Base-by-base conservation (phyloP, 2,888 invertebrate species). In the Leptopilina syphax region DNA sequence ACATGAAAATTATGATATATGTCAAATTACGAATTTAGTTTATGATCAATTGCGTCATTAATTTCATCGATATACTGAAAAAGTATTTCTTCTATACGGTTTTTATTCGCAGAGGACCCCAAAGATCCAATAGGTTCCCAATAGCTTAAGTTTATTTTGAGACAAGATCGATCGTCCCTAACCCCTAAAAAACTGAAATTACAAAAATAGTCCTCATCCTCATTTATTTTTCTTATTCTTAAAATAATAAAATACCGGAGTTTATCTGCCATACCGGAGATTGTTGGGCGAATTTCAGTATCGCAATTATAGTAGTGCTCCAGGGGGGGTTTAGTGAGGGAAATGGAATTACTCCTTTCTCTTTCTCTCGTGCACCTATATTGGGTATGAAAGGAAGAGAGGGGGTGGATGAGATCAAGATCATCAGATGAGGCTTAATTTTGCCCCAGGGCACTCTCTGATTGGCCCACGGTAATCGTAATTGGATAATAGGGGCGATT, bases 391-490 rank as follows among this genome's bases (percentile, higher is more conserved):
- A 18, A 18, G 18, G 18, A 18, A 18, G 18, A 18, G 27, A 13
- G 10, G 73, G 57, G 34, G 57, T 7, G 70, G 70, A 50, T 27
- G 34, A 57, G 73, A 73, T 73, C 57, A 73, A 57, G 73, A 73
- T 73, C 73, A 73, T 2, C 68, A 47, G 24, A 34, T 57, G 73
- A 34, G 73, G 57, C 54, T 73, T 73, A 73, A 73, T 73, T 57
- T n/a, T 9, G 34, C 57, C 34, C 34, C 8, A 73, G 73, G 34
- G 73, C 27, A 12, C 24, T 3, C n/a, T 54, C 73, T 73, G 73
- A 73, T 73, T 73, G 73, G 73, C 34, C 73, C 73, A 73, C 34
- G 57, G 73, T 73, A 73, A 73, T 73, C 73, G 73, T 73, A 73
- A 73, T 73, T 73, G 73, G 73, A 73, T 73, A 73, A 73, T 73